Base-by-base conservation (phyloP, 37 sponge, comb jelly and placozoan species). In the Bolinopsis microptera region DNA sequence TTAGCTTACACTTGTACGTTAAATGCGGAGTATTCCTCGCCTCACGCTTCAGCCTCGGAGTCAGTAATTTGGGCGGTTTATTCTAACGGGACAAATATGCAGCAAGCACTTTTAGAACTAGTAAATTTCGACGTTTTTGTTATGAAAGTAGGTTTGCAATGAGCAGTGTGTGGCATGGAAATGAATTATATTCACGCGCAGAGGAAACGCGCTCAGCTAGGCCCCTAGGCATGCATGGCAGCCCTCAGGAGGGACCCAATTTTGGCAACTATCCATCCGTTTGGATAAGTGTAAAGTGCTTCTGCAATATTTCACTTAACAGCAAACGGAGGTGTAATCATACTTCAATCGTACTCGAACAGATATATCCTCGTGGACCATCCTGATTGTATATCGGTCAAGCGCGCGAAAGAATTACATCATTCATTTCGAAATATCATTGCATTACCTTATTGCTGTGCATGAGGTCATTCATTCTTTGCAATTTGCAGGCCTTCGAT, bases 401-500 rank as follows among this genome's bases (percentile, higher is more conserved):
- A 23, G 75, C 75, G 75, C 75, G 75, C 75, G 26, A n/a, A 5
- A n/a, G 21, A 8, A n/a, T 28, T 28, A 72, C 31, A 72, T 72
- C 31, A n/a, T n/a, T 28, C 3, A 2, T 30, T n/a, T 8, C 5
- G 75, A 28, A 30, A n/a, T 72, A 8, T 21, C 5, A 21, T 30
- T 72, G 5, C 75, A 8, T 5, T 72, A 72, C n/a, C n/a, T n/a
- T n/a, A n/a, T n/a, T n/a, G n/a, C n/a, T n/a, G n/a, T n/a, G n/a
- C n/a, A n/a, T 72, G 31, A 30, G 2, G 31, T 28, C 18, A 13
- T 21, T 21, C 68, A 13, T 21, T 21, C 68, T 21, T 72, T 72
- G 26, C 75, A 30, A 3, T 28, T 72, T 30, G 31, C 40, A 97
- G 97, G 97, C 97, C 0, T 97, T 97, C 93, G 97, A 97, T 93